phyloP scores from a whole-genome alignment of 2,797 vertebrate species.

The Tinamus major region DNA sequence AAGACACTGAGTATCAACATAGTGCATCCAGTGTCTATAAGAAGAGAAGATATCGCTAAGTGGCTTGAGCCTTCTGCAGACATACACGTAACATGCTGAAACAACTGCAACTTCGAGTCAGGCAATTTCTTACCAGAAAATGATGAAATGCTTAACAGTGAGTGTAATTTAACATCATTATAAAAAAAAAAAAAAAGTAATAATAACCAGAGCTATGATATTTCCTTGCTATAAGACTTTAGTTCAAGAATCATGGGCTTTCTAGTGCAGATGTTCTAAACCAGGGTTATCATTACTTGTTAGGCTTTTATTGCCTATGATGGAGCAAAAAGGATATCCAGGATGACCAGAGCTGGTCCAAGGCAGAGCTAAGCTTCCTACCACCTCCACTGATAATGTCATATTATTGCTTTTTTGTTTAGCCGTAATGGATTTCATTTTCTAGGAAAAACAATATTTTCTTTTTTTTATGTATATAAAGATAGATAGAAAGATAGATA shows the following conservation, averaged over 20 bases:
- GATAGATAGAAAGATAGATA: neutral
- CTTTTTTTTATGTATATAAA: neutral
- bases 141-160: neutral
- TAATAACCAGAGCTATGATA: neutral
- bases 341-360: neutral
- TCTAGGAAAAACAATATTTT: neutral
- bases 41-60: neutral
- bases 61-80: neutral
- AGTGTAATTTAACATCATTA: neutral
- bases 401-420: neutral
- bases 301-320: neutral
- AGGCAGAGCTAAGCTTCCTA: neutral
- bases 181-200: neutral
- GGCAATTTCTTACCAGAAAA: neutral
- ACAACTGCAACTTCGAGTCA: neutral
- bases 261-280: neutral
- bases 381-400: accelerated
- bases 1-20: neutral
- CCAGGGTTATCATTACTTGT: neutral
- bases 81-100: neutral
- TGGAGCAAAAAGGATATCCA: neutral
- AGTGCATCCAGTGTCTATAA: neutral
- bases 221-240: neutral
- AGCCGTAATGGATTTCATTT: neutral
- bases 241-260: neutral